phyloP scores from a whole-genome alignment of 2,797 vertebrate species.

The Halcyon smyrnensis region DNA sequence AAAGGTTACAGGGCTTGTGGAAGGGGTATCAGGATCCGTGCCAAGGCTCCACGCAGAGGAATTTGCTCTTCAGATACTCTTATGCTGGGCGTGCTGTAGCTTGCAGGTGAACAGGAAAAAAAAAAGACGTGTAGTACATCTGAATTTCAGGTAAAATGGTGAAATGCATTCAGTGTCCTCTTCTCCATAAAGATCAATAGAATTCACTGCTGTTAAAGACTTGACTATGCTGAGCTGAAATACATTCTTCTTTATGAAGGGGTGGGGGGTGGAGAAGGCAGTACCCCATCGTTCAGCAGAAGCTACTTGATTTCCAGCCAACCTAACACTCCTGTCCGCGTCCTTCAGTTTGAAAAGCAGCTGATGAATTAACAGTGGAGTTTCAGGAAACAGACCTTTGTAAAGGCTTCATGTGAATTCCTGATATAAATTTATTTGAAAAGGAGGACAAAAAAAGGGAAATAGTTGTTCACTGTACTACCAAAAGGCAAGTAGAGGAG shows the following conservation, averaged over 20 bases:
- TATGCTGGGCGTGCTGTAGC: not conserved
- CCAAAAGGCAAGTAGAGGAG: constrained; percentile 30
- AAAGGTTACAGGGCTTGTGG: constrained; percentile 11
- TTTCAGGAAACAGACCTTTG: constrained; percentile 36
- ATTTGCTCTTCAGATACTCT: constrained; percentile 31
- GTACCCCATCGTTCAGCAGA: not conserved
- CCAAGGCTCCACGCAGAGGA: not conserved
- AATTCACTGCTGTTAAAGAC: constrained; percentile 56
- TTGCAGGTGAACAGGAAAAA: constrained; percentile 42
- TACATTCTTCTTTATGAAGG: constrained; percentile 53
- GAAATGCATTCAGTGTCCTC: constrained; percentile 15
- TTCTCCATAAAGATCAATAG: constrained; percentile 55
- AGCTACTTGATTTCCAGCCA: constrained; percentile 41
- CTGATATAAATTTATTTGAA: constrained; percentile 20
- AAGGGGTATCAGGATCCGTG: not conserved
- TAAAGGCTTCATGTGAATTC: constrained; percentile 49
- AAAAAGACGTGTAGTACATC: not conserved
- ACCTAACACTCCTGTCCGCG: not conserved
- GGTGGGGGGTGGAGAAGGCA: constrained; percentile 45
- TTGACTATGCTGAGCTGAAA: constrained; percentile 24
- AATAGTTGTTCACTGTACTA: constrained; percentile 22
- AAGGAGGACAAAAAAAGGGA: constrained; percentile 43
- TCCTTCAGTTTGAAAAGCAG: constrained; percentile 37
- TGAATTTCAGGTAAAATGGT: constrained; percentile 27
- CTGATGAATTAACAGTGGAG: constrained; percentile 15